Evolutionary conservation across 1,140 invertebrate genomes (phyloP), one percentile per base, ranked within the genome.

Genomic region (Microvelia longipes): DNA sequence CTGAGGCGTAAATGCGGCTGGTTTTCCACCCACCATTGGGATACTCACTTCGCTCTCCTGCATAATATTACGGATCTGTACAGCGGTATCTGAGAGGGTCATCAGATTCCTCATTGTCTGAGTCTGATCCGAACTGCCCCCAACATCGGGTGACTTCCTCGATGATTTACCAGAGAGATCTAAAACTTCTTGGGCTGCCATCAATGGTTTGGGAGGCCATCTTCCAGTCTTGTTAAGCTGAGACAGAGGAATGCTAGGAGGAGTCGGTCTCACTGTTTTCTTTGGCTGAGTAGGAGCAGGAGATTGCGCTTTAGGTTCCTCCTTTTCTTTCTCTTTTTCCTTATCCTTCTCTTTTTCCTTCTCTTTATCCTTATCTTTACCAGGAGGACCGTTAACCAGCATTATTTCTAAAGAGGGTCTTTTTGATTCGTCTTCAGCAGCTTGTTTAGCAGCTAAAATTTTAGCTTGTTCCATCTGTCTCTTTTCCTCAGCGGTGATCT

Each of bases 101-200:
- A 74, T 72, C 25, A 77, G 63, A 35, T 77, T 76, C n/a, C 74
- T 73, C 73, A 77, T 76, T 1, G 66, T 50, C 71, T 65, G 29
- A 70, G 66, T 0, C 68, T 67, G 70, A 70, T 30, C 65, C 35
- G 62, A 11, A n/a, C 19, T 29, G 63, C 68, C 19, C 70, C 69
- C 63, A 66, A 68, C 28, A n/a, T 68, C 63, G 2, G 73, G 72
- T 24, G 73, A 67, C 15, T 76, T 71, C 24, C 77, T 70, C 0
- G 76, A 75, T 2, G 76, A 76, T 66, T 75, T 77, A 0, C 73
- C 76, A 1, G 76, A 77, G n/a, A 78, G 64, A 67, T 78, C 77
- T 13, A 78, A 70, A 11, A 73, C 77, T 71, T 71, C 29, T 66
- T 65, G 13, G 67, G 71, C 28, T 67, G 68, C n/a, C 69, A 50